Base-by-base conservation (phyloP, 2,888 invertebrate genomes). In the Diadromus collaris region DNA sequence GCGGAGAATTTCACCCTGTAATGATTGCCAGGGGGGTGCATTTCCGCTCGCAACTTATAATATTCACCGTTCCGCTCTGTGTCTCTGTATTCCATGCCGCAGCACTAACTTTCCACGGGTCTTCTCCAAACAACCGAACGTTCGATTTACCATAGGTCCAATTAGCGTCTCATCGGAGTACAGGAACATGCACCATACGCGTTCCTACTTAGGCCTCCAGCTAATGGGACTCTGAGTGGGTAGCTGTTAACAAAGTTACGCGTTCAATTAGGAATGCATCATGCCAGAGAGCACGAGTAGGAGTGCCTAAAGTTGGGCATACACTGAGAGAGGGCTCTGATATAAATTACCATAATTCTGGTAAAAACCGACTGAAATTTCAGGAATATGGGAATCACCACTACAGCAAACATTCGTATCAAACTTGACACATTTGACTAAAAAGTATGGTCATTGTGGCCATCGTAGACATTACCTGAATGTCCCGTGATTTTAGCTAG, bases 211-310 rank as follows among this genome's bases (percentile, higher is more conserved):
- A 75, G 34, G 46, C 58, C 34, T 77, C 16, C n/a, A 21, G 51
- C 64, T 70, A 78, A 78, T 69, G 48, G 69, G 32, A 65, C 65
- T 56, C 70, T 16, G 24, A 69, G 64, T 34, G 74, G 65, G 69
- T 65, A 60, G 69, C 44, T 21, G 60, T 71, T 71, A 60, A 76
- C 60, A 46, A 70, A 70, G 78, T 74, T 74, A 69, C 64, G 34
- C 60, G 54, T 78, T 65, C 65, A 78, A 78, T 78, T 78, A 78
- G 46, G 46, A 41, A 58, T 67, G 69, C 69, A 60, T 69, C 69
- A 74, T 41, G 24, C 69, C 61, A 21, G 38, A 64, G 44, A 67
- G 38, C n/a, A 5, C 7, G 38, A n/a, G 7, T 21, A 16, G 24
- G 27, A 19, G 38, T 27, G 3, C 27, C 5, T 4, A 6, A 67